These are phyloP conservation scores for Rhinophrynus dorsalis DNA, from an alignment of 2,797 vertebrate genomes.

Conservation along the genomic window DNA sequence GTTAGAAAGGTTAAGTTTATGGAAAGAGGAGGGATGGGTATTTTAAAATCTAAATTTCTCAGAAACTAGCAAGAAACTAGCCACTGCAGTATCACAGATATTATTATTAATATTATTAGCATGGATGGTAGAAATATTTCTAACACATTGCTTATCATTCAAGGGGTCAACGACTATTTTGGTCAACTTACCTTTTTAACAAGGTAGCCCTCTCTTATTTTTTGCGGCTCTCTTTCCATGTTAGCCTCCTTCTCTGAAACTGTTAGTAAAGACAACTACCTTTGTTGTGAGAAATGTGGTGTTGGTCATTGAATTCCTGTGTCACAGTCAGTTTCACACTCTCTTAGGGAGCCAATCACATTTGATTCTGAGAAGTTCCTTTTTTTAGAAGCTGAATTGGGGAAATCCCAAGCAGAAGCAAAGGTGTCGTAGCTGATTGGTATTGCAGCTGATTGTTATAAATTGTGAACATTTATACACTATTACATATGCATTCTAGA, in stretches of 20 bases:
- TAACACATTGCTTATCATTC: too few species aligned
- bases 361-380: conserved; percentile 64
- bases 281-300: conserved; percentile 47
- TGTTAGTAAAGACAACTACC: accelerated
- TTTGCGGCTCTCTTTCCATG: conserved; percentile 77
- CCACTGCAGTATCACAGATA: too few species aligned
- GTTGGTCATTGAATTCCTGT: conserved; percentile 46
- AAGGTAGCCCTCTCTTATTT: conserved; percentile 89
- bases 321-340: conserved; percentile 62
- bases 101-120: too few species aligned
- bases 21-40: too few species aligned
- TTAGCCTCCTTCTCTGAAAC: not conserved
- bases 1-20: too few species aligned
- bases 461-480: too few species aligned
- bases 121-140: too few species aligned
- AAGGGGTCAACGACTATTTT: too few species aligned
- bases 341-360: conserved; percentile 56
- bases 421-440: too few species aligned
- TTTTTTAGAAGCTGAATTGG: conserved; percentile 49
- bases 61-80: too few species aligned
- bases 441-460: too few species aligned
- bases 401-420: conserved; percentile 55
- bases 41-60: too few species aligned
- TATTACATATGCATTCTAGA: conserved; percentile 59
- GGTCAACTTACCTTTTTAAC: conserved; percentile 86